Percentiles rank a stretch among this genome's conserved stretches.
phyloP scores from a whole-genome alignment of 1,140 invertebrate species.

The Lordiphosa clarofinis region DNA sequence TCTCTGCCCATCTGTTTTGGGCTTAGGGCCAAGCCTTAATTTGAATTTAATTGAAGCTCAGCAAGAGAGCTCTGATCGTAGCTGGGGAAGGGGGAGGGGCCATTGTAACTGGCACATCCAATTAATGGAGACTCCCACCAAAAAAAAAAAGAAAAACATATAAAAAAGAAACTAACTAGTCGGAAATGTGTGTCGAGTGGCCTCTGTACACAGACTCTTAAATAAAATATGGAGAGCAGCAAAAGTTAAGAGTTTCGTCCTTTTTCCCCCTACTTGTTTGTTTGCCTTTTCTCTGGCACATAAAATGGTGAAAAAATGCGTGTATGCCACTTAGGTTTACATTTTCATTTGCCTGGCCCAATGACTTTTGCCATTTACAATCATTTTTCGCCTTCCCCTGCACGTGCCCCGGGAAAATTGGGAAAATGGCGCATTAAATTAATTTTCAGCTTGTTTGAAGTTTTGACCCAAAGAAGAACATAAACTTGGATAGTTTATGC shows the following conservation, averaged over 20 bases:
- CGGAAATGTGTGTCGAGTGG: constrained; percentile 70
- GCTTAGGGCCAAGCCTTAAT: constrained; percentile 63
- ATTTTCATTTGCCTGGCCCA: constrained; percentile 72
- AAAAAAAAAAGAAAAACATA: too few relatives aligned
- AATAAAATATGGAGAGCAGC: constrained; percentile 65
- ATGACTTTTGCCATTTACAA: constrained; percentile 75
- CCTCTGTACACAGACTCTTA: constrained; percentile 55
- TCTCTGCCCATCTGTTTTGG: constrained; percentile 60
- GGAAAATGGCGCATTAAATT: constrained; percentile 71
- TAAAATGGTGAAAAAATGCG: constrained; percentile 49
- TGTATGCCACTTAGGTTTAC: constrained; percentile 73
- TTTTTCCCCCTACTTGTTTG: constrained; percentile 53
- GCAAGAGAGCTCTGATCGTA: not conserved
- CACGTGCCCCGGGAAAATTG: constrained; percentile 11
- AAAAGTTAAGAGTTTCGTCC: constrained; percentile 48
- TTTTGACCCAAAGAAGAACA: constrained; percentile 64
- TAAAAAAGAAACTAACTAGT: constrained; percentile 40
- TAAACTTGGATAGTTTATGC: constrained; percentile 68
- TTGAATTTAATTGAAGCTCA: constrained; percentile 72
- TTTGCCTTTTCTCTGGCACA: constrained; percentile 36
- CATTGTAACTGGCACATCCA: constrained; percentile 74
- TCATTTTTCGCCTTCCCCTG: constrained; percentile 41
- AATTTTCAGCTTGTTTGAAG: constrained; percentile 75
- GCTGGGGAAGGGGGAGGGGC: not conserved
- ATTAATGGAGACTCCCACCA: constrained; percentile 63